phyloP scores from a whole-genome alignment of 2,888 invertebrate genomes.

The Sclerodermus sp. region DNA sequence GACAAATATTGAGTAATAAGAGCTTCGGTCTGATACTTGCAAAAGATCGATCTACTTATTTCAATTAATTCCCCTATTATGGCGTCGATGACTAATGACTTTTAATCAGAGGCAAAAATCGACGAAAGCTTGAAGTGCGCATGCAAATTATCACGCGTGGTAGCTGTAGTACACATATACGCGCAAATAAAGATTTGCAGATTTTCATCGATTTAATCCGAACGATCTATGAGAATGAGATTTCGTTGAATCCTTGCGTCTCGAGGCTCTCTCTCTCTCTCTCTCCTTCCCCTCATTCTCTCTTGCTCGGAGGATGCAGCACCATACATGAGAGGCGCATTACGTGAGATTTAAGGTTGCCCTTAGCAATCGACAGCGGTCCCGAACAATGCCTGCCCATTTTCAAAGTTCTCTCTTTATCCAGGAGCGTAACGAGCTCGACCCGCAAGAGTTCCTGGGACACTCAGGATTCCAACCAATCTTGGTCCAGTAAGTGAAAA shows the following conservation, averaged over 20 bases:
- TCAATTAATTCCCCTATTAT: background rate
- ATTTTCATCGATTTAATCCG: no score
- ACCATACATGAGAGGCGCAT: conserved; percentile 25
- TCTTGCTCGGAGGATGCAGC: no score
- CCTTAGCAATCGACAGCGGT: conserved; percentile 29
- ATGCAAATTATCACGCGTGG: no score
- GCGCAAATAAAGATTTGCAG: no score
- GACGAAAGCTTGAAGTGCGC: background rate
- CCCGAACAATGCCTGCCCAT: conserved; percentile 30
- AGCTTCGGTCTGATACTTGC: background rate
- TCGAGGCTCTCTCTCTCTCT: no score
- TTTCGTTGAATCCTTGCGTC: no score
- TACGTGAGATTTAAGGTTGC: conserved; percentile 40
- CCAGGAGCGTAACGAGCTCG: conserved; percentile 29
- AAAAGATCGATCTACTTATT: conserved; percentile 10
- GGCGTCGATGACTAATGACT: no score
- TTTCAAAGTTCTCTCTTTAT: conserved; percentile 26
- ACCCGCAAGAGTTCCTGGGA: conserved; percentile 21
- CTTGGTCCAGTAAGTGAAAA: no score
- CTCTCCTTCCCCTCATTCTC: no score
- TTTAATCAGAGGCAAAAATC: conserved; percentile 1
- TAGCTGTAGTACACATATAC: no score
- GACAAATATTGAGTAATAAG: no score
- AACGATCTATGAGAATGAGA: no score
- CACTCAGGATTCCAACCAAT: conserved; percentile 21